Conservation (phyloP, 2,797 vertebrate genomes). For the Ptychobarbus kaznakovi region DNA sequence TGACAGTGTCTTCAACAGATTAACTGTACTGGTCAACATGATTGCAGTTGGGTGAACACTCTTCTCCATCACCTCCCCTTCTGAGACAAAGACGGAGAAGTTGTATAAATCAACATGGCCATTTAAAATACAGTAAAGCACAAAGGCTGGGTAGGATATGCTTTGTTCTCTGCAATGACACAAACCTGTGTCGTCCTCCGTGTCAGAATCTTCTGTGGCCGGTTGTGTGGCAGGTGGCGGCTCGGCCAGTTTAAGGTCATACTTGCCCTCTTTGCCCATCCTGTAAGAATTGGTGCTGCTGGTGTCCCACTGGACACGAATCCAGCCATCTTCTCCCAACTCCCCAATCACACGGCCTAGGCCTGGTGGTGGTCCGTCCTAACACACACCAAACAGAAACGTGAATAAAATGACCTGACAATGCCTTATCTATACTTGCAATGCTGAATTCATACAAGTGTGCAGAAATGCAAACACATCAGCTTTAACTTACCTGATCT, state of each 20-base stretch:
- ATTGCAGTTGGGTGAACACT: conserved; percentile 93
- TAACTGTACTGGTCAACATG: conserved; percentile 94
- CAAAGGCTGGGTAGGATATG: neutral
- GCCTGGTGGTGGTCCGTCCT: conserved; percentile 96
- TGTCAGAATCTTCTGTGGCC: conserved; percentile 91
- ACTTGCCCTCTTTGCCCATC: conserved; percentile 99
- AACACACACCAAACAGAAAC: neutral
- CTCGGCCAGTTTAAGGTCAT: conserved; percentile 94
- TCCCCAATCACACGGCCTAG: conserved; percentile 96
- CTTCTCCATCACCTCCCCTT: conserved; percentile 88
- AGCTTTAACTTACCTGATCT: conserved; percentile 86
- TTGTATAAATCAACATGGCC: neutral
- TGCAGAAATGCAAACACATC: neutral
- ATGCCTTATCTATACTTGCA: neutral
- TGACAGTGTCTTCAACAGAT: conserved; percentile 92
- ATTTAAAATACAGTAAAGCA: neutral
- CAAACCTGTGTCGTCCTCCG: conserved; percentile 92
- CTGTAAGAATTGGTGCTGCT: conserved; percentile 98
- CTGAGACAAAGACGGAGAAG: conserved; percentile 68
- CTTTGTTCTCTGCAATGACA: neutral
- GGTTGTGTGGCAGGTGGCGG: conserved; percentile 86
- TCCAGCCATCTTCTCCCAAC: conserved; percentile 97
- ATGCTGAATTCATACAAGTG: neutral
- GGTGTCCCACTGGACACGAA: conserved; percentile 97
- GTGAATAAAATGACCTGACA: neutral